phyloP scores from a whole-genome alignment of 2,797 vertebrate genomes.

The Bucorvus abyssinicus region DNA sequence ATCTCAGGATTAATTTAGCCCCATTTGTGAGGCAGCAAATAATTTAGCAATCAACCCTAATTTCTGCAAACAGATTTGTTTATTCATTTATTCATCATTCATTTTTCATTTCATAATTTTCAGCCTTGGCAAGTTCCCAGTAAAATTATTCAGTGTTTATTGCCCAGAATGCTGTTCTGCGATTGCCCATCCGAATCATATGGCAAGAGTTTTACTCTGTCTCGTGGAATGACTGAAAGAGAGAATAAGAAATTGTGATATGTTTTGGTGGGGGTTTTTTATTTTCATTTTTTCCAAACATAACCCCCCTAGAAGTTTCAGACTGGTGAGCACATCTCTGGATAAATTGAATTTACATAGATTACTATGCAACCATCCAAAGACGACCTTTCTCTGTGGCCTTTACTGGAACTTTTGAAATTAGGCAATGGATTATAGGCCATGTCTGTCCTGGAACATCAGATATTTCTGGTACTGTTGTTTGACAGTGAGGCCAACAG shows the following conservation, averaged over 20 bases:
- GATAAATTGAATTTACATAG: neutral
- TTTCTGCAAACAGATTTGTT: constrained; percentile 31
- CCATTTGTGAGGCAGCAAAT: neutral
- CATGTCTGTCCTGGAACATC: neutral
- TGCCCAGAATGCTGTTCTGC: neutral
- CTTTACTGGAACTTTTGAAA: neutral
- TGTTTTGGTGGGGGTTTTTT: no score
- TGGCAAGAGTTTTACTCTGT: neutral
- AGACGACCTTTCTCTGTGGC: neutral
- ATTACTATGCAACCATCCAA: neutral
- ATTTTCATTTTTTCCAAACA: neutral
- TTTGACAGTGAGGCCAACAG: neutral
- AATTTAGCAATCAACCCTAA: neutral
- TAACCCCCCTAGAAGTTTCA: neutral
- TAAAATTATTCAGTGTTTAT: neutral
- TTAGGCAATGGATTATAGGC: neutral
- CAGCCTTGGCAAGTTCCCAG: neutral
- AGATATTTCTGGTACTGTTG: neutral
- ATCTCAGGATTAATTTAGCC: neutral
- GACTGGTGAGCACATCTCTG: neutral
- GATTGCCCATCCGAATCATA: neutral
- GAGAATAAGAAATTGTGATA: neutral
- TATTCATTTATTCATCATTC: neutral
- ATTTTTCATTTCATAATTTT: constrained; percentile 5
- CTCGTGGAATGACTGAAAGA: neutral